Evolutionary conservation across 2,113 vertebrate genomes (phyloP), one percentile per base, ranked within the genome.

Genomic region (Pelecanus crispus): DNA sequence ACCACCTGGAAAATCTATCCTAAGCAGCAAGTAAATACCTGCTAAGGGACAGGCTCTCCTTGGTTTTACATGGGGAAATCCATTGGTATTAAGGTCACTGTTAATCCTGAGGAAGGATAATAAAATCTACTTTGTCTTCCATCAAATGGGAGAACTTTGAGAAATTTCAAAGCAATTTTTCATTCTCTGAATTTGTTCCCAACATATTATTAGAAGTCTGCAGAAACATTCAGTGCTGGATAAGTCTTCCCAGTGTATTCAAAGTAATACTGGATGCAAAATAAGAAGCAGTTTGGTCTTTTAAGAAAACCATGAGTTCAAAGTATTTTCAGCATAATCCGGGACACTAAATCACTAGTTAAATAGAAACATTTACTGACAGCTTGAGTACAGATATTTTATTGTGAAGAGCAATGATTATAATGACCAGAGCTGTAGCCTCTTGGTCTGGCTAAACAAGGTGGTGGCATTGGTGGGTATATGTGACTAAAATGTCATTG

Each of bases 321-420:
- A 95, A 97, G 94, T 95, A 94, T 92, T 96, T 96, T 97, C 95
- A 83, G 91, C 88, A 93, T 94, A 96, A 97, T 94, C 95, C 93
- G 75, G 93, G 88, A 94, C 80, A 93, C 80, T 96, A 96, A 96
- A 97, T 95, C 97, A 96, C 77, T 81, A 29, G 86, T 77, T 86
- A 87, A 93, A 92, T 2, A 95, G 90, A 91, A 96, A 95, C 81
- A 93, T 96, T 94, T 90, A 85, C 94, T 94, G 97, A 93, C 90
- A 97, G 90, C 86, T 89, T 10, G 25, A 96, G 88, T 42, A 93
- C 95, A 97, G 97, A 71, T 70, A 74, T 70, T 95, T 92, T 85
- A 68, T 93, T 94, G 82, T 97, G 90, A 96, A 71, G 92, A 90
- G 86, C 74, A 68, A 47, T 20, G 88, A 50, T 45, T 74, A 86